Evolutionary conservation across 2,888 invertebrate genomes (phyloP), one percentile per base, ranked within the genome.

Genomic region (Heliothis peltigera): DNA sequence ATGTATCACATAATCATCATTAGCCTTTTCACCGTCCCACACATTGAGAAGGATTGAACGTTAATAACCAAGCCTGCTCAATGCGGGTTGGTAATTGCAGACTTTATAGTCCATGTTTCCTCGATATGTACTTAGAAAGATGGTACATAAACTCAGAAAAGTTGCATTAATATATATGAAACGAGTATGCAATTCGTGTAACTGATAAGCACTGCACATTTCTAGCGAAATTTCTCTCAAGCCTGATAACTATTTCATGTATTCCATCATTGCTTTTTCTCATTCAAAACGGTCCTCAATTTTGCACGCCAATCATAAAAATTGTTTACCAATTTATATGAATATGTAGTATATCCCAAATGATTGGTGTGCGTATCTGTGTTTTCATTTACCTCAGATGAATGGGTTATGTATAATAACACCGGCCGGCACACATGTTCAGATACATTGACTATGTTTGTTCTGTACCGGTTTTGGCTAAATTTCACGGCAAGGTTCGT

Each of bases 341-440:
- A 67, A 67, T 53, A 49, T 19, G 35, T 10, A 51, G 59, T n/a
- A 64, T 66, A 59, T 59, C 53, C 56, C 47, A 49, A 43, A 60
- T 42, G 12, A 12, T 53, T 66, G 62, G 57, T 61, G 35, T 32
- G 32, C 39, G 46, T 32, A 52, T 55, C 64, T 63, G 39, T 62
- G 44, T 62, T 77, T 71, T 64, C 53, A 66, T 78, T 76, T 70
- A 61, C 47, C 48, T 57, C 60, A 32, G 32, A 56, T 70, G 47
- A 70, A 61, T 75, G 71, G 56, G 54, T 60, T 64, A 64, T 64
- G 67, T 77, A 70, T 77, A 64, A 76, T 70, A 70, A 51, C 48
- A 25, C 5, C 18, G 48, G 2, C 7, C 22, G 32, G 47, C 32
- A 42, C 18, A 19, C 19, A 52, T 51, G 39, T 12, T 62, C 54